Conservation (phyloP, 2,113 vertebrate genomes). For the Origma solitaria region DNA sequence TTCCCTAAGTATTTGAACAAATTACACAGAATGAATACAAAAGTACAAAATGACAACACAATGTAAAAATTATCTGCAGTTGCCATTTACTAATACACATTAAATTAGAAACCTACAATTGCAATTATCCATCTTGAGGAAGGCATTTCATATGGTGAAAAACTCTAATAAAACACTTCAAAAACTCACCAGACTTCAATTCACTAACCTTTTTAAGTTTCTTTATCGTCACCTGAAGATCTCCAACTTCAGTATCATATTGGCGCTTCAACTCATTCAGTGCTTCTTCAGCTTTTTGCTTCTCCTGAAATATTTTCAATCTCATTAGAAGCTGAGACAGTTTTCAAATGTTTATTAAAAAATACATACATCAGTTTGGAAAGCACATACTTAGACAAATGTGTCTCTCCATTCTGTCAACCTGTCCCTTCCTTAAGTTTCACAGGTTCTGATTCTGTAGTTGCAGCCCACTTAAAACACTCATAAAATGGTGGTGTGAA, state of each 20-base stretch:
- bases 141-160: neutral
- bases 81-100: neutral
- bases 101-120: neutral
- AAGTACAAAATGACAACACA: neutral
- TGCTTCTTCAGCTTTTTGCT: slow-evolving; percentile 78
- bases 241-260: slow-evolving; percentile 87
- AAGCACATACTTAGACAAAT: neutral
- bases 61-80: neutral
- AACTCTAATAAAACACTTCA: neutral
- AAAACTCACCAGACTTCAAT: neutral
- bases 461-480: neutral
- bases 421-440: neutral
- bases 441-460: neutral
- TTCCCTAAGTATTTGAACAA: neutral
- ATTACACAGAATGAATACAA: neutral
- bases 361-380: neutral
- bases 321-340: neutral
- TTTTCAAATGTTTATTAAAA: neutral
- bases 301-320: slow-evolving; percentile 74
- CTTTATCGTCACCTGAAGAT: slow-evolving; percentile 90
- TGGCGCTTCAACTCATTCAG: slow-evolving; percentile 80
- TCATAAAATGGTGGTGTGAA: neutral
- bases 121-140: neutral
- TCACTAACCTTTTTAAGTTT: slow-evolving; percentile 84
- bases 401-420: neutral